A percentile compares a stretch with the other conserved stretches of the same genome.
Evolutionary conservation across 2,797 vertebrate species (phyloP).

Genomic region (Microctenopoma stevenorrisi): DNA sequence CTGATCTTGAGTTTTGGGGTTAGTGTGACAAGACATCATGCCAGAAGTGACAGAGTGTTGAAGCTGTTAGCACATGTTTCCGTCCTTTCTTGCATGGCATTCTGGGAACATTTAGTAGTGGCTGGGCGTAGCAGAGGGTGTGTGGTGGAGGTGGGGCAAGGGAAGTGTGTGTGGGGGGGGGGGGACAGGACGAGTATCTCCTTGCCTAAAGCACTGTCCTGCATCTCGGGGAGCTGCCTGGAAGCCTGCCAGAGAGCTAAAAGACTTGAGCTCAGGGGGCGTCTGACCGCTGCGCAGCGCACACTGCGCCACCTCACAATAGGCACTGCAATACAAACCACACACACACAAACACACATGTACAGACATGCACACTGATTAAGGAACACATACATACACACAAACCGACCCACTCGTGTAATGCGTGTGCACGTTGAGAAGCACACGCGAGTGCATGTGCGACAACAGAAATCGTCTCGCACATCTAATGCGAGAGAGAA

Average conservation of each 20-base stretch:
- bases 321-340: slow-evolving; percentile 88
- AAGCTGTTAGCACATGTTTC: slow-evolving; percentile 26
- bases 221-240: slow-evolving; percentile 87
- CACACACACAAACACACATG: slow-evolving; percentile 66
- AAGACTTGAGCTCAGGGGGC: slow-evolving; percentile 88
- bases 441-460: slow-evolving; percentile 36
- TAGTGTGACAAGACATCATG: slow-evolving; percentile 61
- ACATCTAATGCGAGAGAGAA: slow-evolving; percentile 51
- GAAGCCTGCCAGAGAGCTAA: slow-evolving; percentile 88
- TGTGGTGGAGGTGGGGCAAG: slow-evolving; percentile 65
- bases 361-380: slow-evolving; percentile 70
- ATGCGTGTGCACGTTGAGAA: slow-evolving; percentile 44
- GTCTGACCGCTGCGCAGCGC: slow-evolving; percentile 86
- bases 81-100: slow-evolving; percentile 61
- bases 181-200: slow-evolving; percentile 75
- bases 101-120: slow-evolving; percentile 58
- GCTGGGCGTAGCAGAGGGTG: slow-evolving; percentile 59
- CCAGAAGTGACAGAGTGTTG: slow-evolving; percentile 48
- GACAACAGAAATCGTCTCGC: slow-evolving; percentile 34
- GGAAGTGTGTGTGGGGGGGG: neutral
- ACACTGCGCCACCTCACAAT: slow-evolving; percentile 88
- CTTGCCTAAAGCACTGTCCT: slow-evolving; percentile 90
- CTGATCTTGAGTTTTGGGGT: slow-evolving; percentile 52
- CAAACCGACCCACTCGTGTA: slow-evolving; percentile 26
- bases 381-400: slow-evolving; percentile 52